Evolutionary conservation across 2,888 invertebrate genomes (phyloP), one percentile per base, ranked within the genome.

Genomic region (Microplitis deprimator): DNA sequence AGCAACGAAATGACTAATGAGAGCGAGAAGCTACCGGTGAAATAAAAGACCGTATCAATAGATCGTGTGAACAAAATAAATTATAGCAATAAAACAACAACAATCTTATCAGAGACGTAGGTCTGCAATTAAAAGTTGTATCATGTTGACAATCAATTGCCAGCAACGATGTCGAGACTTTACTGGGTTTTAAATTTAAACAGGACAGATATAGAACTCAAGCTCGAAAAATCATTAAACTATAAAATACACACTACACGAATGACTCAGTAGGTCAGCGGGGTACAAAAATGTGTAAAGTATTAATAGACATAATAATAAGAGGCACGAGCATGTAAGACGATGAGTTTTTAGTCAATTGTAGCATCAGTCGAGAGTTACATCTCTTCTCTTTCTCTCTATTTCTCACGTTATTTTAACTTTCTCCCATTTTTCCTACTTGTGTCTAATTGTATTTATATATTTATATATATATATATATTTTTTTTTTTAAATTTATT

Each of bases 301-400:
- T 29, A 41, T 8, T 68, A 60, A 67, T 85, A 86, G 84, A 85
- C 29, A 29, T 29, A 29, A 29, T 80, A 83, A 82, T 82, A 62
- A 73, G 68, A 86, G 85, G 83, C 84, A 85, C 85, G 81, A 81
- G 83, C 80, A 81, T 79, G 81, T 77, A 82, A 79, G 50, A 77
- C 79, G 77, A 81, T 77, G 79, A 76, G 73, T 60, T 60, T 62
- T 39, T 72, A 17, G 40, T 39, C 62, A 17, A 64, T 61, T 72
- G 61, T 71, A 71, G 29, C 39, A 71, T 71, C 71, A 71, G 71
- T 71, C 39, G 38, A 71, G 71, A 72, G 72, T 16, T 38, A 75
- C 65, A 61, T 38, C 39, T 70, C 60, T 60, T 77, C 17, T 7
- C 10, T 39, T 40, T 68, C 64, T 64, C 70, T n/a, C 6, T 17